phyloP scores from a whole-genome alignment of 2,888 invertebrate species.

The Pyrochroa serraticornis region DNA sequence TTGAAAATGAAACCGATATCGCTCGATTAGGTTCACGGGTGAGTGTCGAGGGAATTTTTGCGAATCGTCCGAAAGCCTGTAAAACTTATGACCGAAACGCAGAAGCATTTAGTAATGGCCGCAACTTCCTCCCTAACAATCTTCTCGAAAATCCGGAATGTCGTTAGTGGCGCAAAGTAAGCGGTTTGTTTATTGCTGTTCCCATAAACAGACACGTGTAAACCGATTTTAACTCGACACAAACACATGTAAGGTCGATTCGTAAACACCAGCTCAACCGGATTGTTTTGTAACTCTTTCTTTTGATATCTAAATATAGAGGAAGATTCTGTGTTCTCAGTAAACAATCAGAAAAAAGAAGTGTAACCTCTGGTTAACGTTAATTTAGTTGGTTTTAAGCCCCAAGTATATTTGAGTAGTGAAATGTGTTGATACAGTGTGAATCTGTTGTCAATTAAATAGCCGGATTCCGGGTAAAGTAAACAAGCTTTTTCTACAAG shows the following conservation, averaged over 20 bases:
- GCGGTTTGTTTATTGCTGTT: slow-evolving; percentile 25
- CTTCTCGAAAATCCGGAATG: neutral
- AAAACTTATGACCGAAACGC: slow-evolving; percentile 1
- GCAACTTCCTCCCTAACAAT: neutral
- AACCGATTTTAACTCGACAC: slow-evolving; percentile 16
- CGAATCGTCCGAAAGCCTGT: no score
- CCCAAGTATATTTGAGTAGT: slow-evolving; percentile 4
- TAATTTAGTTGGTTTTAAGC: slow-evolving; percentile 3
- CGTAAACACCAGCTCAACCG: neutral
- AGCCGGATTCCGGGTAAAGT: neutral
- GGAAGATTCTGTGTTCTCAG: neutral
- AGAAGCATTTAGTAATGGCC: neutral
- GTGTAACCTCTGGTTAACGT: slow-evolving; percentile 2
- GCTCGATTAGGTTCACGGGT: no score
- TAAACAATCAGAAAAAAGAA: slow-evolving; percentile 5
- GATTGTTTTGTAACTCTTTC: slow-evolving; percentile 4
- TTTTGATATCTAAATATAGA: slow-evolving; percentile 2
- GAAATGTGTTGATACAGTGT: slow-evolving; percentile 9
- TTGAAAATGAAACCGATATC: no score
- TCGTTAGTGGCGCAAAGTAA: slow-evolving; percentile 12
- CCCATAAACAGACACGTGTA: slow-evolving; percentile 16
- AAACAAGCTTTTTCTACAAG: slow-evolving; percentile 4
- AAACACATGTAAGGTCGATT: slow-evolving; percentile 20
- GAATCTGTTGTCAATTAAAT: slow-evolving; percentile 9
- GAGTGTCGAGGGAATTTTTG: no score